Evolutionary conservation across 2,797 vertebrate genomes (phyloP), one percentile per base, ranked within the genome.

Genomic region (Neopelma chrysocephalum): DNA sequence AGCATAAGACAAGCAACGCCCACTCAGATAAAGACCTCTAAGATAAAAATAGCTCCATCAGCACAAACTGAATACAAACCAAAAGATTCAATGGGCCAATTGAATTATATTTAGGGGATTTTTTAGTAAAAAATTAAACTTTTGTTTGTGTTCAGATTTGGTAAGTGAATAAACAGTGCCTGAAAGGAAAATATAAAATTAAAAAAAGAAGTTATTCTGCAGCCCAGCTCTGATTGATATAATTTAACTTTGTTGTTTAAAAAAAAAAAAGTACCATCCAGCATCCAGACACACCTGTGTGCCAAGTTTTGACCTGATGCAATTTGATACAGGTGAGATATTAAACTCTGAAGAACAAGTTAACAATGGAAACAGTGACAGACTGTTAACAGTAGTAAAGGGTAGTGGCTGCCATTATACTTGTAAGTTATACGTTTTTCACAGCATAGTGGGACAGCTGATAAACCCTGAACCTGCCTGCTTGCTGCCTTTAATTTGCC

Each of bases 291-390:
- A 62, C 58, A 84, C 31, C 69, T 84, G 38, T 60, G 50, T 78
- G 69, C 83, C 64, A 54, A 50, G 83, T 89, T 95, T 89, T n/a
- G 4, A 72, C 50, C 47, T 64, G 68, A 60, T 2, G 54, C 86
- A 69, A 87, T 87, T 82, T 89, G 90, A 95, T 92, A 89, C 65
- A 82, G 71, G 75, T 85, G 75, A 94, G 95, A 84, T 91, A 94
- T 89, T 89, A 95, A 96, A 94, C 65, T 69, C 82, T 6, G 4
- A 92, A 89, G 65, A 79, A 68, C 54, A 57, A 43, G 85, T 60
- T 95, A 83, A 91, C 93, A 80, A 72, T 64, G 58, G 80, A 75
- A 93, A 72, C 54, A 78, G 92, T 65, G 89, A 73, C 89, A 81
- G 65, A 17, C 72, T 42, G 26, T 54, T 65, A 88, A n/a, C 72